Conservation (phyloP, 2,113 vertebrate genomes). For the Phycodurus eques region DNA sequence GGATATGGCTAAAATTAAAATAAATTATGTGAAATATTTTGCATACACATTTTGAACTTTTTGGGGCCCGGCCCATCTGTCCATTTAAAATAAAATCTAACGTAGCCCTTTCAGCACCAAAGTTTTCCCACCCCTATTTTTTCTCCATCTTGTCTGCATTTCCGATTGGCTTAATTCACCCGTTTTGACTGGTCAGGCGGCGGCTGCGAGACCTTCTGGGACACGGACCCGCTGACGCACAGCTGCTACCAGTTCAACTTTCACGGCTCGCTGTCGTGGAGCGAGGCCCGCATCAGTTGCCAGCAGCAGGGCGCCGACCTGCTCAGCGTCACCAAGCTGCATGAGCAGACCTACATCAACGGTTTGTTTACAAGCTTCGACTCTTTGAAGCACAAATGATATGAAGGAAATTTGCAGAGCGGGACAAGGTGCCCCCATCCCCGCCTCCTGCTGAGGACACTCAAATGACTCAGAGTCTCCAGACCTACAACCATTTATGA, state of each 20-base stretch:
- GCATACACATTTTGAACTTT: too few species aligned
- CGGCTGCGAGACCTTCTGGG: slow-evolving; percentile 95
- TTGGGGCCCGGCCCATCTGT: too few species aligned
- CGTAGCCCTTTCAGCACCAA: too few species aligned
- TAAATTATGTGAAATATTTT: too few species aligned
- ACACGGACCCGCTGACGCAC: slow-evolving; percentile 88
- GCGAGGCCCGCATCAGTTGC: slow-evolving; percentile 90
- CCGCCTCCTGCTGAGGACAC: neutral
- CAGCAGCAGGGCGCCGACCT: slow-evolving; percentile 92
- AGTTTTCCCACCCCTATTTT: neutral
- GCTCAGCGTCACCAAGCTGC: slow-evolving; percentile 92
- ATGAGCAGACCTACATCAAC: slow-evolving; percentile 95
- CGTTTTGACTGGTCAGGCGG: slow-evolving; percentile 41
- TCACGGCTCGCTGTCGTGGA: slow-evolving; percentile 90
- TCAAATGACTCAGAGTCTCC: neutral
- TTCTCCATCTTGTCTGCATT: neutral
- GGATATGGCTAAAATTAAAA: too few species aligned
- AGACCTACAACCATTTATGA: neutral
- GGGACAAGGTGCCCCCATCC: neutral
- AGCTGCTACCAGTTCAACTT: slow-evolving; percentile 99
- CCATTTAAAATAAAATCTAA: too few species aligned
- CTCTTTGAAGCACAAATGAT: neutral
- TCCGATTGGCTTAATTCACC: neutral
- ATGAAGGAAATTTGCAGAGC: neutral
- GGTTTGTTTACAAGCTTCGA: slow-evolving; percentile 51